Evolutionary conservation across 2,797 vertebrate genomes (phyloP).

Genomic region (Scomberomorus guttatus): DNA sequence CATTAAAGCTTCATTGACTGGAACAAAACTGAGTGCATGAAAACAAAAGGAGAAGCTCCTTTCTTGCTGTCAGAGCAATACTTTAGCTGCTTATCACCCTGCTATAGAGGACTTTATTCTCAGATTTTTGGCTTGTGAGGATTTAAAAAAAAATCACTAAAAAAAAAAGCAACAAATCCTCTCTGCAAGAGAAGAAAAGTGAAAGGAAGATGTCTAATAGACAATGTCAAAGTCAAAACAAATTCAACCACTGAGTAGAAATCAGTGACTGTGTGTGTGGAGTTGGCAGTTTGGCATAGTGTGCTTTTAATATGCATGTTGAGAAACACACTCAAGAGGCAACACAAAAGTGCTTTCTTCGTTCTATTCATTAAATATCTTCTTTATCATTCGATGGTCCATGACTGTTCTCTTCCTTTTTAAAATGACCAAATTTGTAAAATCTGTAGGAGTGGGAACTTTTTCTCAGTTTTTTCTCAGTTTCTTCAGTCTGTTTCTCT

Average conservation of each 20-base stretch:
- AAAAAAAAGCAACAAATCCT: constrained; percentile 49
- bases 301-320: constrained; percentile 36
- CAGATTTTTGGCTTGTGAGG: constrained; percentile 39
- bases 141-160: constrained; percentile 46
- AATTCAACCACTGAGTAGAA: constrained; percentile 20
- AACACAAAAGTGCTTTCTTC: constrained; percentile 17
- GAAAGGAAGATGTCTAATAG: constrained; percentile 43
- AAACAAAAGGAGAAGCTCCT: constrained; percentile 33
- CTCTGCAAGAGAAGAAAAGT: constrained; percentile 10
- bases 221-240: constrained; percentile 42
- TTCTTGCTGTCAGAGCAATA: constrained; percentile 43
- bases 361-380: constrained; percentile 8
- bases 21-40: constrained; percentile 23
- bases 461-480: constrained; percentile 20
- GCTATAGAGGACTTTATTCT: constrained; percentile 54
- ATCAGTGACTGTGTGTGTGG: constrained; percentile 18
- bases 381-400: constrained; percentile 3
- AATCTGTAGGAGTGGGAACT: constrained; percentile 4
- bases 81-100: constrained; percentile 51
- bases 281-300: constrained; percentile 35
- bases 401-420: background rate
- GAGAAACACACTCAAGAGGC: constrained; percentile 17
- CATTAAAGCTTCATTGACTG: constrained; percentile 37
- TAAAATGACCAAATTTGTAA: background rate
- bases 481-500: constrained; percentile 15